Percentiles rank a stretch among this genome's conserved stretches.
phyloP scores from a whole-genome alignment of 2,888 invertebrate species.

The Tricholauxania praeusta region DNA sequence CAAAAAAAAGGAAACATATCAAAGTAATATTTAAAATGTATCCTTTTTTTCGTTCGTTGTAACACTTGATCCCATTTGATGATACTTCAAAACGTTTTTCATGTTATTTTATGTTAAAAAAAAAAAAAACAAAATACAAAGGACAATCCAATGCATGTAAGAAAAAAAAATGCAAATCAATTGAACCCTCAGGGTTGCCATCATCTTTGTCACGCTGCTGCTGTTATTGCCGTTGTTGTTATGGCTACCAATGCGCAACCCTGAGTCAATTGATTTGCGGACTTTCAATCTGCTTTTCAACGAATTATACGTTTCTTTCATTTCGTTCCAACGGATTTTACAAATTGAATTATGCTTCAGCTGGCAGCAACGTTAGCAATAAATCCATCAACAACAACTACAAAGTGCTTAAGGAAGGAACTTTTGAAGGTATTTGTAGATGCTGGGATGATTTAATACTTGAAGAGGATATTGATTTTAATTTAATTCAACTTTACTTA shows the following conservation, averaged over 20 bases:
- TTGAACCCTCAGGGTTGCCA: neutral
- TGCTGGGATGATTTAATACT: neutral
- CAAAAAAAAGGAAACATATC: too few species aligned
- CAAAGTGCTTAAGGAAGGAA: neutral
- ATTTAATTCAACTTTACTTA: conserved; percentile 42
- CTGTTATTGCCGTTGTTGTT: neutral
- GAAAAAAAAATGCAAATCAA: conserved; percentile 1
- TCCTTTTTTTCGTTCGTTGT: too few species aligned
- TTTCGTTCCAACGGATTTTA: conserved; percentile 15
- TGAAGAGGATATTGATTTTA: conserved; percentile 29
- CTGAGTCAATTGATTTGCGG: conserved; percentile 14
- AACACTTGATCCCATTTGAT: too few species aligned
- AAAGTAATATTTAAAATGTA: too few species aligned
- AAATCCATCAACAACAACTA: neutral
- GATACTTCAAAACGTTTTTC: too few species aligned
- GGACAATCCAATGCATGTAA: conserved; percentile 9
- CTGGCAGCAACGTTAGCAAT: conserved; percentile 28
- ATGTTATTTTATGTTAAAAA: neutral
- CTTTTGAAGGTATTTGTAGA: neutral
- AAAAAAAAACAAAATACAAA: neutral
- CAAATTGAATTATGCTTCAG: conserved; percentile 45
- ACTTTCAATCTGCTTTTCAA: conserved; percentile 14
- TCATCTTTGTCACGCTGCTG: neutral
- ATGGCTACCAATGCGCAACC: conserved; percentile 15
- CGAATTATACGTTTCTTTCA: conserved; percentile 11